Conservation (phyloP, 2,888 invertebrate species). For the Cyaniris semiargus region DNA sequence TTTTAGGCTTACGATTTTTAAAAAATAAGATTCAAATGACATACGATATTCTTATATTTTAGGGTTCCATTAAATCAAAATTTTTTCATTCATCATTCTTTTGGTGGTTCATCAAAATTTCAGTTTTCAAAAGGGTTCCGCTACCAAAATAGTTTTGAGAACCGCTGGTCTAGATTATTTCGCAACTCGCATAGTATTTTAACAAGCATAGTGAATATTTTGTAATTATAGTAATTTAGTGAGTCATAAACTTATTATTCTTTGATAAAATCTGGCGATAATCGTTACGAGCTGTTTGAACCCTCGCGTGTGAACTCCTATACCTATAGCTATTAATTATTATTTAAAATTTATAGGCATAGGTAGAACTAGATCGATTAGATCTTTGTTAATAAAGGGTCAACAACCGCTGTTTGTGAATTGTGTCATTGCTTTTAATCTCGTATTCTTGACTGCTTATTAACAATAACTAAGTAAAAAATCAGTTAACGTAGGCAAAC, state of each 20-base stretch:
- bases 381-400: constrained; percentile 13
- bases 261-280: not conserved
- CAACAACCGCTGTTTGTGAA: not conserved
- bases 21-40: not conserved
- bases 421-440: not conserved
- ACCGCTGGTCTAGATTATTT: no score
- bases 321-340: not conserved
- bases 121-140: no score
- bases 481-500: no score
- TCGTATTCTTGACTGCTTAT: not conserved
- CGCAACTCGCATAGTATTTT: not conserved
- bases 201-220: not conserved
- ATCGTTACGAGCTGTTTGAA: not conserved
- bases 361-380: constrained; percentile 12
- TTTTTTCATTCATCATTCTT: no score
- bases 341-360: not conserved
- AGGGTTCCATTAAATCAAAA: no score
- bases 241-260: not conserved
- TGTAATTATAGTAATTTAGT: not conserved
- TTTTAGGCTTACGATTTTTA: no score
- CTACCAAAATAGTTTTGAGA: no score
- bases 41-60: not conserved
- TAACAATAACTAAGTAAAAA: not conserved
- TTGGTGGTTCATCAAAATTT: not conserved
- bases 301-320: constrained; percentile 4